Percentiles rank a stretch among this genome's conserved stretches.
Conservation (phyloP, 92 coral and sea anemone genomes). For the Epizoanthus fatuus region DNA sequence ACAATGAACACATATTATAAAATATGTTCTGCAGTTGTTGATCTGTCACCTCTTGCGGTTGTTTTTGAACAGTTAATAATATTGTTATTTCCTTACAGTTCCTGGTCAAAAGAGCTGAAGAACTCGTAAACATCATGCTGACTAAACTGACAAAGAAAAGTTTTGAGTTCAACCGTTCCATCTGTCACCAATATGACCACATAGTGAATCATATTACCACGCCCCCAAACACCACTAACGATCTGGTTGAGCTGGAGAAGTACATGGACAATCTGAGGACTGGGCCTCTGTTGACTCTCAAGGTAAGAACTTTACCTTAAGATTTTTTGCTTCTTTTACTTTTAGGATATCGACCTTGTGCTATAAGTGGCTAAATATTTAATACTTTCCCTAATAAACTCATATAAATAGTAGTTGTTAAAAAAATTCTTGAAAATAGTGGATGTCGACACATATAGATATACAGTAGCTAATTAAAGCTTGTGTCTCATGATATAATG, state of each 20-base stretch:
- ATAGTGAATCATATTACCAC: constrained; percentile 93
- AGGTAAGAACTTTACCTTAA: constrained; percentile 56
- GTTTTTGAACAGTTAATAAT: not conserved
- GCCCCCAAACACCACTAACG: constrained; percentile 83
- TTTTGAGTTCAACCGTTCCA: constrained; percentile 85
- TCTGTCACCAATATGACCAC: constrained; percentile 94
- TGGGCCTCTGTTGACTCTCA: constrained; percentile 93
- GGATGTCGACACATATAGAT: no score
- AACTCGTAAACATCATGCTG: constrained; percentile 81
- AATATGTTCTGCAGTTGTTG: not conserved
- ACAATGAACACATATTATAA: not conserved
- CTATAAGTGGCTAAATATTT: not conserved
- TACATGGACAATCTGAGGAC: constrained; percentile 89
- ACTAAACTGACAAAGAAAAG: constrained; percentile 81
- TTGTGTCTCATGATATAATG: no score
- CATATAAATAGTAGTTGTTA: no score
- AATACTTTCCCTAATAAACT: no score
- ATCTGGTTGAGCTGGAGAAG: constrained; percentile 91
- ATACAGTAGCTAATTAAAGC: no score
- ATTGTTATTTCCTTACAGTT: constrained; percentile 61
- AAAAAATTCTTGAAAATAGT: no score
- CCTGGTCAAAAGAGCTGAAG: constrained; percentile 74
- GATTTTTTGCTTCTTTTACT: not conserved
- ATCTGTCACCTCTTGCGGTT: not conserved
- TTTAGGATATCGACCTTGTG: not conserved